Base-by-base conservation (phyloP, 2,888 invertebrate genomes). In the Achlya flavicornis region DNA sequence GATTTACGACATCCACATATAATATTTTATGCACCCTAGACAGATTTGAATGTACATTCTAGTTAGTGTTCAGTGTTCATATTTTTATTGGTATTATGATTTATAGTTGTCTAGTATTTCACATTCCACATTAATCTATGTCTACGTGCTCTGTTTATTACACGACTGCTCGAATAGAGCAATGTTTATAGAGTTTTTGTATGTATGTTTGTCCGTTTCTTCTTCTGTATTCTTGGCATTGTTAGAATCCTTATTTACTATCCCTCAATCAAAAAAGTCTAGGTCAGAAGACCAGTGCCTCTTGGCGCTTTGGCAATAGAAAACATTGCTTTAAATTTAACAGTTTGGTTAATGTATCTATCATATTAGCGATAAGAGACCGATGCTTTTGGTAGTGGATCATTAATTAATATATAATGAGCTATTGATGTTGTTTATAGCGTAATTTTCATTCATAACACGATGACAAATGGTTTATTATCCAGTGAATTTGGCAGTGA, bases 21-120 rank as follows among this genome's bases (percentile, higher is more conserved):
- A 48, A 48, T 16, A 53, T 53, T 53, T 53, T 53, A 53, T 53
- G 16, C 48, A 19, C 19, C 19, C 53, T 53, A 53, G 53, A 53
- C 53, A 53, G 53, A 53, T 19, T 53, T 53, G 19, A 53, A 53
- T 53, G 53, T 53, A 53, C 6, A 53, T 53, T 19, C 53, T 53
- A 53, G 53, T 53, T 19, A 10, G 53, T 19, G 16, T 53, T 19
- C 53, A 53, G 53, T 53, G 53, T 53, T 53, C 10, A 46, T n/a
- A 19, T 53, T 53, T 53, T 19, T 8, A 10, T 53, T n/a, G 3
- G 10, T 53, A 53, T 53, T 53, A 53, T 53, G 16, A 19, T 14
- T 19, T 19, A 10, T 53, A 53, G 10, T 19, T 5, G 3, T 19
- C 7, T 35, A n/a, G 14, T 43, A 48, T 48, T 48, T 48, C 16